These are phyloP conservation scores for Sebastes jordani DNA, from an alignment of 2,797 vertebrate genomes.

Conservation along the genomic window DNA sequence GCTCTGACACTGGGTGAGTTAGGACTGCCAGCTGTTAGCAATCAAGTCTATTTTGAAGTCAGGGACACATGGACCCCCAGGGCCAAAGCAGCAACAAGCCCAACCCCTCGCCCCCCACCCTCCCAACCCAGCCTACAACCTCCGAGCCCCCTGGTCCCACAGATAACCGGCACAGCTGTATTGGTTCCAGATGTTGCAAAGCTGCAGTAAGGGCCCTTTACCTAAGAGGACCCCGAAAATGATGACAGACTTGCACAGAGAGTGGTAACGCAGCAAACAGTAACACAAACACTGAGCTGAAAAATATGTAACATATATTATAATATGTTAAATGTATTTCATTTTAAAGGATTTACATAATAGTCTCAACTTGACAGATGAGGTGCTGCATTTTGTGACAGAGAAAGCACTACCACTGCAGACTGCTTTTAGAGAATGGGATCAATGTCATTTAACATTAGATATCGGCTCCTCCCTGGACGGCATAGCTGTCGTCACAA, in stretches of 20 bases:
- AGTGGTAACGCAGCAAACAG: constrained; percentile 28
- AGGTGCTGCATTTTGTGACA: background rate
- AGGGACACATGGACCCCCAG: constrained; percentile 87
- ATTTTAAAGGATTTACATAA: background rate
- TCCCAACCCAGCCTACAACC: constrained; percentile 59
- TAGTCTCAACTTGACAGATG: constrained; percentile 6
- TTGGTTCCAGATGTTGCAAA: constrained; percentile 86
- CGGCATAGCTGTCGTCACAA: constrained; percentile 32
- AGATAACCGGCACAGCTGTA: constrained; percentile 79
- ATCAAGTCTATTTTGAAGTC: constrained; percentile 90
- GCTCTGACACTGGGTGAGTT: constrained; percentile 86
- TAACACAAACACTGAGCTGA: background rate
- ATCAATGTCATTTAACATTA: constrained; percentile 30
- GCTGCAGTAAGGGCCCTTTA: constrained; percentile 68
- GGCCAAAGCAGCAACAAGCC: constrained; percentile 84
- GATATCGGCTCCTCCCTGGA: constrained; percentile 23
- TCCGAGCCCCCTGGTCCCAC: constrained; percentile 71
- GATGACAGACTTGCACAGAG: constrained; percentile 54
- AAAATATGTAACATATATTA: background rate
- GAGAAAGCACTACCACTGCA: background rate
- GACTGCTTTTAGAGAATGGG: background rate
- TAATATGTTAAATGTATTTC: background rate
- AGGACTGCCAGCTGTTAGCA: constrained; percentile 88
- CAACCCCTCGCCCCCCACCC: constrained; percentile 49
- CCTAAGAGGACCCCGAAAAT: constrained; percentile 78